Evolutionary conservation across 2,888 invertebrate genomes (phyloP), one percentile per base, ranked within the genome.

Genomic region (Toxonevra muliebris): DNA sequence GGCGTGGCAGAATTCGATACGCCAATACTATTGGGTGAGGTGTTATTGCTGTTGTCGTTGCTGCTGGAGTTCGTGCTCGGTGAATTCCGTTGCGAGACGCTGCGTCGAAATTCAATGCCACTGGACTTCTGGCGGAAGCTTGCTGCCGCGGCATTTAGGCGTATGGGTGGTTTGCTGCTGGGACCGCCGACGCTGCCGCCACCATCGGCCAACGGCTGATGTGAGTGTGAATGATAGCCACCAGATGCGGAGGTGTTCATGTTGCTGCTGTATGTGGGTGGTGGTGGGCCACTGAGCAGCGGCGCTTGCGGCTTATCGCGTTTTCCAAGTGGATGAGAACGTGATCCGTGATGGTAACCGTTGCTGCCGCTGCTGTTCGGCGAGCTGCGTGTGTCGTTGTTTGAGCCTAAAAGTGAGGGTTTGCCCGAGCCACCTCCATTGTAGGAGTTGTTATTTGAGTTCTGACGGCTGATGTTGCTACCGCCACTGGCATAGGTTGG

Each of bases 21-120:
- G 54, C 76, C 76, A 76, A 81, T 78, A 77, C 83, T 85, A 76
- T 85, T 85, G 61, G 86, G 86, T 71, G 86, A 86, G 74, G 85
- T 85, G 74, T 85, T 85, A 76, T 80, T 85, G 73, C 85, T 85
- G 73, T 85, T 84, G 67, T 83, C 80, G 71, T 80, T 80, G 59
- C 70, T 69, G 65, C 71, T 77, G 55, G 79, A 82, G 73, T 84
- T 85, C 70, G 85, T 84, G 73, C 85, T 82, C 17, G 85, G 85
- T 65, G 85, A 86, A 67, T 85, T 86, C 13, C 86, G 82, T 69
- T 85, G 85, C 69, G 85, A 85, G 30, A 78, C 79, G 67, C 83
- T 83, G 2, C 85, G 78, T 43, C 80, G 78, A 69, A 82, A 82
- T 66, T 82, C 82, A 12, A 50, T 13, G 17, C 54, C 45, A n/a